Percentiles rank a stretch among this genome's conserved stretches.
Evolutionary conservation across 1,140 invertebrate genomes (phyloP).

Genomic region (Sinella curviseta): DNA sequence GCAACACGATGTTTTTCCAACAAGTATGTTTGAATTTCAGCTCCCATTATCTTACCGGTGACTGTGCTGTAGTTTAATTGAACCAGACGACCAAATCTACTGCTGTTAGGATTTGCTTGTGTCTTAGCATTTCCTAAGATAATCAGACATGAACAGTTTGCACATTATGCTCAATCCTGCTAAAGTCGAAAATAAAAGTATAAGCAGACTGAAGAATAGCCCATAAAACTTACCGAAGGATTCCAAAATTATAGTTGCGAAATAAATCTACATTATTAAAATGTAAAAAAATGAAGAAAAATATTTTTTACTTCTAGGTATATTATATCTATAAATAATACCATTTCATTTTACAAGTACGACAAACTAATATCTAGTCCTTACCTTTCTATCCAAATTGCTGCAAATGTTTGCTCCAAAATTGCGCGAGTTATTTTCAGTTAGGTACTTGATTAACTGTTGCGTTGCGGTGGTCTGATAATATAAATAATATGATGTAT

Average conservation of each 20-base stretch:
- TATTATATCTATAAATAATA: too few relatives aligned
- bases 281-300: neutral
- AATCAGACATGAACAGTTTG: neutral
- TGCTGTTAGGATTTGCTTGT: slow-evolving; percentile 64
- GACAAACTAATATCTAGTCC: neutral
- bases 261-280: slow-evolving; percentile 44
- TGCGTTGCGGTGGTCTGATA: slow-evolving; percentile 53
- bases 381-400: slow-evolving; percentile 41
- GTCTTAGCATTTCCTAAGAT: slow-evolving; percentile 64
- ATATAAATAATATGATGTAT: neutral
- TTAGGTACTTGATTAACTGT: slow-evolving; percentile 55
- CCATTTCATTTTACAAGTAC: too few relatives aligned
- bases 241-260: slow-evolving; percentile 60
- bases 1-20: slow-evolving; percentile 63
- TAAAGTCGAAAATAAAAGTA: too few relatives aligned
- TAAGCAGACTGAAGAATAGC: neutral
- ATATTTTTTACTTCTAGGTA: too few relatives aligned
- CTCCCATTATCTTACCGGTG: slow-evolving; percentile 61
- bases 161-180: too few relatives aligned
- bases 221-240: slow-evolving; percentile 53
- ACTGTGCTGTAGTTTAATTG: slow-evolving; percentile 59
- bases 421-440: slow-evolving; percentile 39
- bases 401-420: slow-evolving; percentile 31
- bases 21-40: slow-evolving; percentile 65
- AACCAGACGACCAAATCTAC: slow-evolving; percentile 61